Percentiles rank a stretch among this genome's conserved stretches.
These are phyloP conservation scores for Lerema accius DNA, from an alignment of 1,140 invertebrate species.

Conservation along the genomic window DNA sequence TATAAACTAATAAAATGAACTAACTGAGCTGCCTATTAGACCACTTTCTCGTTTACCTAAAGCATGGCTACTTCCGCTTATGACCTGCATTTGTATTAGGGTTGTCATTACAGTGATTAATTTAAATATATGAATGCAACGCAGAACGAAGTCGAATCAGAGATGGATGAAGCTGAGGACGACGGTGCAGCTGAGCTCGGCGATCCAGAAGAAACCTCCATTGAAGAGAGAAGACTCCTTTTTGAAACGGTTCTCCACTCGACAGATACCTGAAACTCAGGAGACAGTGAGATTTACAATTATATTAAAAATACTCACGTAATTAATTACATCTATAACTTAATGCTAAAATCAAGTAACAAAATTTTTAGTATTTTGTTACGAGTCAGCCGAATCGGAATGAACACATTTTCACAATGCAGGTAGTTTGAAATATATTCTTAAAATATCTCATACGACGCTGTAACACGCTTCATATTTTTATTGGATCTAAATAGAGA, in stretches of 20 bases:
- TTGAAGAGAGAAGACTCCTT: conserved; percentile 97
- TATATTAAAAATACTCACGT: no score
- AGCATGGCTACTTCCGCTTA: conserved; percentile 48
- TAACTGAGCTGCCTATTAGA: conserved; percentile 2
- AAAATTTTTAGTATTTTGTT: no score
- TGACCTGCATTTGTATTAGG: conserved; percentile 16
- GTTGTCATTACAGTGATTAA: conserved; percentile 17
- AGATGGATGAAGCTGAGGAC: conserved; percentile 97
- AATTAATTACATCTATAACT: no score
- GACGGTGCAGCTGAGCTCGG: conserved; percentile 95
- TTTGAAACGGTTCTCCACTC: conserved; percentile 95
- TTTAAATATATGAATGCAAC: conserved; percentile 38
- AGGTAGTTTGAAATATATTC: no score
- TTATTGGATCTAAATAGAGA: no score
- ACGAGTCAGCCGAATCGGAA: no score
- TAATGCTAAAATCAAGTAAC: no score
- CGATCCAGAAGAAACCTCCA: conserved; percentile 93
- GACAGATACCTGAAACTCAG: conserved; percentile 94
- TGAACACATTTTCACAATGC: no score
- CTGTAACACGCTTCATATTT: no score
- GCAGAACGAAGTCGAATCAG: conserved; percentile 94
- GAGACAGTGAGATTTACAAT: conserved; percentile 85
- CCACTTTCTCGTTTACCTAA: conserved; percentile 9
- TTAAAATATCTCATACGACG: no score
- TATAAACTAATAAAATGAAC: not conserved